Evolutionary conservation across 2,888 invertebrate genomes (phyloP).

Genomic region (Calliphora vomitoria): DNA sequence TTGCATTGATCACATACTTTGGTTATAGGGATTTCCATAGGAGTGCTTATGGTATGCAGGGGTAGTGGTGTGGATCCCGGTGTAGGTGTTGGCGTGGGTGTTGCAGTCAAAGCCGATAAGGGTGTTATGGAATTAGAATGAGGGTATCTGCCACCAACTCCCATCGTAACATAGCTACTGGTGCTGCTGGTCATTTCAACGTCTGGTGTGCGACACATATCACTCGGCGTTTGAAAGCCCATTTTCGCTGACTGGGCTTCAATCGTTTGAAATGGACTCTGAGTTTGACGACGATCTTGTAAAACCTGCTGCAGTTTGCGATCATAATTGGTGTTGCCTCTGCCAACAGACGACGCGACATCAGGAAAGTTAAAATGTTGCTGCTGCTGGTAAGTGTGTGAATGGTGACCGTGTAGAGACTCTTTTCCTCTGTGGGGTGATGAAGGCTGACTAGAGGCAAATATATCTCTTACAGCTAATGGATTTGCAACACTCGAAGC

Average conservation of each 20-base stretch:
- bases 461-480: conserved; percentile 88
- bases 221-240: conserved; percentile 70
- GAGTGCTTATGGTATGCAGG: conserved; percentile 49
- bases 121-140: conserved; percentile 63
- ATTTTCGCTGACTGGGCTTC: conserved; percentile 72
- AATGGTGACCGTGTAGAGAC: conserved; percentile 87
- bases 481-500: conserved; percentile 86
- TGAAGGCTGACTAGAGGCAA: conserved; percentile 87
- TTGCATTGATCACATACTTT: conserved; percentile 82
- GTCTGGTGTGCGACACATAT: conserved; percentile 65
- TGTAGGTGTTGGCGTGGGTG: conserved; percentile 62
- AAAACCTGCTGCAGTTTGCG: conserved; percentile 79
- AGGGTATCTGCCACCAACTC: conserved; percentile 53
- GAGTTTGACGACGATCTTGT: conserved; percentile 78
- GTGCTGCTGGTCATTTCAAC: conserved; percentile 54
- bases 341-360: conserved; percentile 70
- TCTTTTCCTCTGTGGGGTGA: conserved; percentile 87
- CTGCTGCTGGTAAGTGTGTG: conserved; percentile 88
- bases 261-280: conserved; percentile 76
- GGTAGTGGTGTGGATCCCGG: conserved; percentile 68
- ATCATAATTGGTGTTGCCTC: conserved; percentile 77
- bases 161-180: conserved; percentile 11
- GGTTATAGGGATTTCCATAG: conserved; percentile 75
- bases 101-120: conserved; percentile 58
- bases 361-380: conserved; percentile 85